Evolutionary conservation across 1,140 invertebrate genomes (phyloP).

Genomic region (Eubasilissa regina): DNA sequence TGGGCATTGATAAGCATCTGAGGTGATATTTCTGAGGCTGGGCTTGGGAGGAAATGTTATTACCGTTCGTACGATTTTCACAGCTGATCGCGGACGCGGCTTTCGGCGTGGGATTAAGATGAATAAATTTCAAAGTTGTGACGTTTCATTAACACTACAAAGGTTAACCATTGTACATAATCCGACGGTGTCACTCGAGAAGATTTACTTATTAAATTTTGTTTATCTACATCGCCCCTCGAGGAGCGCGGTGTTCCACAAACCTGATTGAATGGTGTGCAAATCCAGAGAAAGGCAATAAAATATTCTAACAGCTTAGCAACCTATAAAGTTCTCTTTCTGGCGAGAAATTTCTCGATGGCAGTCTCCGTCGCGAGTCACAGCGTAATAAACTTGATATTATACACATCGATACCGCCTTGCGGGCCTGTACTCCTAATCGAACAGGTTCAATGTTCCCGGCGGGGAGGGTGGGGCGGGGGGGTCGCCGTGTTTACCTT

Average conservation of each 20-base stretch:
- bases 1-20: slow-evolving; percentile 36
- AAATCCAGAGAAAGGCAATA: too few relatives aligned
- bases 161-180: too few relatives aligned
- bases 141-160: slow-evolving; percentile 11
- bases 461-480: slow-evolving; percentile 3
- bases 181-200: too few relatives aligned
- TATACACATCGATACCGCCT: slow-evolving; percentile 33
- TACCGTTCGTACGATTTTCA: neutral
- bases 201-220: too few relatives aligned
- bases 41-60: slow-evolving; percentile 16
- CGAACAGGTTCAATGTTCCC: slow-evolving; percentile 60
- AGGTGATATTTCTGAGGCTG: slow-evolving; percentile 32
- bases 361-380: slow-evolving; percentile 23
- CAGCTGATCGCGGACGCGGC: slow-evolving; percentile 2
- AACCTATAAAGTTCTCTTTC: slow-evolving; percentile 17
- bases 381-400: slow-evolving; percentile 44
- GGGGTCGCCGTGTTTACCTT: slow-evolving; percentile 56
- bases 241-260: too few relatives aligned
- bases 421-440: slow-evolving; percentile 46
- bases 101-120: slow-evolving; percentile 15
- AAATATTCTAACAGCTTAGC: too few relatives aligned
- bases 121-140: slow-evolving; percentile 12
- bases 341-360: slow-evolving; percentile 1
- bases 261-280: too few relatives aligned
- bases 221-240: too few relatives aligned